Base-by-base conservation (phyloP, 2,113 vertebrate genomes). In the Hipposideros armiger region DNA sequence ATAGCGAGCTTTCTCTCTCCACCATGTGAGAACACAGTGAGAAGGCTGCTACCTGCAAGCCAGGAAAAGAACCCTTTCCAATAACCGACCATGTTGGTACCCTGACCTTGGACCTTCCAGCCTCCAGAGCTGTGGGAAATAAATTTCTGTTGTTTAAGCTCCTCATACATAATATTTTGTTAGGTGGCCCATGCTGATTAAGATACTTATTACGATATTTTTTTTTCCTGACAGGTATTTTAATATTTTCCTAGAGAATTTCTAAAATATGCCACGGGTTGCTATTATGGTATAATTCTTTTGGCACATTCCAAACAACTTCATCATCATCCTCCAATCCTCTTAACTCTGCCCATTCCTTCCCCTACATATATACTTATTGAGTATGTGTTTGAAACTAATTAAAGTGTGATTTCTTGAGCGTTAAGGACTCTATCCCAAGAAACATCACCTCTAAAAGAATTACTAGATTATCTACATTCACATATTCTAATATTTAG, bases 171-270 rank as follows among this genome's bases (percentile, higher is more conserved):
- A 10, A 3, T 52, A 50, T 10, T 90, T 83, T 93, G 32, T 95
- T 54, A 56, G 40, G 6, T 0, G 77, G 4, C 1, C 15, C 24
- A 1, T 70, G 15, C 4, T 50, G 7, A 70, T 30, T 45, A 77
- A 72, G 24, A 86, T 5, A 73, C 1, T 87, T 67, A 77, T 6
- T 67, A 8, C 36, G 32, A 50, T 50, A 78, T 30, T 8, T n/a
- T 70, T 60, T 84, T 69, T 90, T 47, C 45, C 14, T n/a, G 72
- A 45, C 40, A 76, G 15, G 2, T 67, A 66, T 70, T 86, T 77
- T 73, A 66, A 47, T 76, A 80, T 87, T 83, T 96, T 32, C 28
- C 40, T 32, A 85, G n/a, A 62, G n/a, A 92, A 67, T 87, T 77
- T 77, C 54, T 82, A 36, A 80, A 95, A 90, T 52, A 64, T n/a